Conservation (phyloP, 2,797 vertebrate species). For the Menidia menidia region DNA sequence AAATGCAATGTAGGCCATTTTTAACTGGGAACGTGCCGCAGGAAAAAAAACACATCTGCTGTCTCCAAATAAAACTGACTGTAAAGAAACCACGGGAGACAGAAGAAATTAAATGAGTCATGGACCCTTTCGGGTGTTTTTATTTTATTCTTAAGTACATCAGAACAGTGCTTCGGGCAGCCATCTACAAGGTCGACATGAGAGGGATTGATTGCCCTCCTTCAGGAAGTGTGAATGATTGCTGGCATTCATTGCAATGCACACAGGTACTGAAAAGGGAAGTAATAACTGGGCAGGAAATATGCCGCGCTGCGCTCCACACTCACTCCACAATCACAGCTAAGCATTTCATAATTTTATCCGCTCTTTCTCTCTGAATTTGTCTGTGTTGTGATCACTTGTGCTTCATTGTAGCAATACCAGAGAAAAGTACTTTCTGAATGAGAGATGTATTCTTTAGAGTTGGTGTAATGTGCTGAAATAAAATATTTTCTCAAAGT, state of each 20-base stretch:
- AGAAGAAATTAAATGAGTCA: slow-evolving; percentile 51
- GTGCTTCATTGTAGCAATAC: no score
- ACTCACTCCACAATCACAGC: slow-evolving; percentile 16
- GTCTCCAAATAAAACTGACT: slow-evolving; percentile 20
- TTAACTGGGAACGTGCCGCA: slow-evolving; percentile 23
- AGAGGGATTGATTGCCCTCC: slow-evolving; percentile 50
- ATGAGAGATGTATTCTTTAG: no score
- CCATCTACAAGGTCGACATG: slow-evolving; percentile 30
- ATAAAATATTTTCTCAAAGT: no score
- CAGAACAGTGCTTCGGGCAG: slow-evolving; percentile 4
- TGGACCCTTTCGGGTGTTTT: slow-evolving; percentile 42
- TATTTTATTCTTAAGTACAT: slow-evolving; percentile 6
- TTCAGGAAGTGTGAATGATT: slow-evolving; percentile 44
- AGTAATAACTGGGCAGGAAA: slow-evolving; percentile 18
- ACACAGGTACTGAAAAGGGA: slow-evolving; percentile 24
- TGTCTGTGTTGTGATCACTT: background rate
- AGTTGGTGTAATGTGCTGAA: no score
- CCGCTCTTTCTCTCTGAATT: slow-evolving; percentile 5
- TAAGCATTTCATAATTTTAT: slow-evolving; percentile 10
- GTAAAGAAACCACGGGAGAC: slow-evolving; percentile 20
- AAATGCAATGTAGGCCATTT: slow-evolving; percentile 18
- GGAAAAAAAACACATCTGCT: slow-evolving; percentile 21
- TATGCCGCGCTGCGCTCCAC: background rate
- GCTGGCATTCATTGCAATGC: slow-evolving; percentile 27
- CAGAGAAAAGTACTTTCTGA: no score